A percentile compares a stretch with the other conserved stretches of the same genome.
Conservation (phyloP, 2,113 vertebrate species). For the Seriola quinqueradiata region DNA sequence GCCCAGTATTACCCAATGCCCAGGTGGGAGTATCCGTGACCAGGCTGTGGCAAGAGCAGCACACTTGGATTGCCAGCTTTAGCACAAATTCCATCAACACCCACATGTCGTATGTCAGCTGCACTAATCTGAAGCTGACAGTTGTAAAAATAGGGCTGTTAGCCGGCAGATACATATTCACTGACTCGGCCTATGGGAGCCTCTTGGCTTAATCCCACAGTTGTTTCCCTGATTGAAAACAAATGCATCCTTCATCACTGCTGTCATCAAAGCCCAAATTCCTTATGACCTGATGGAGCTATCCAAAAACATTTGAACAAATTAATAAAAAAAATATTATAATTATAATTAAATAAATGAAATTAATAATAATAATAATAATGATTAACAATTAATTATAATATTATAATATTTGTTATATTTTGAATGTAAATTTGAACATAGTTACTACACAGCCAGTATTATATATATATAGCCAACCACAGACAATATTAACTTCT, state of each 20-base stretch:
- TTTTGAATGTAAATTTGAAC: not conserved
- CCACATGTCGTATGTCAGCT: slow-evolving; percentile 63
- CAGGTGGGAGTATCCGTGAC: slow-evolving; percentile 55
- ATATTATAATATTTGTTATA: too few species aligned
- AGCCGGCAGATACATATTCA: slow-evolving; percentile 27
- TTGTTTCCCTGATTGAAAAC: slow-evolving; percentile 73
- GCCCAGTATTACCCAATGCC: slow-evolving; percentile 25
- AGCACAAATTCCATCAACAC: slow-evolving; percentile 64
- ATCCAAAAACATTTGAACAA: not conserved
- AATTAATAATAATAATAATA: too few species aligned
- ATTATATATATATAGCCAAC: too few species aligned
- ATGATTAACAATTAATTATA: too few species aligned
- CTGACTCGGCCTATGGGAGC: slow-evolving; percentile 15
- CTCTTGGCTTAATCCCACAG: slow-evolving; percentile 67
- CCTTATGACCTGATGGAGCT: slow-evolving; percentile 1
- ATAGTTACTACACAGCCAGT: not conserved
- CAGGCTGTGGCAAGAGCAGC: not conserved
- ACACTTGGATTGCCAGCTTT: slow-evolving; percentile 51
- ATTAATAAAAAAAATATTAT: not conserved
- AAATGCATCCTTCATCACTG: slow-evolving; percentile 56
- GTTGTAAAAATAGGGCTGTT: slow-evolving; percentile 73
- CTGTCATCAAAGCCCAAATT: slow-evolving; percentile 30
- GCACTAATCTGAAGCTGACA: slow-evolving; percentile 73
- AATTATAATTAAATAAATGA: too few species aligned
- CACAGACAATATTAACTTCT: not conserved